Evolutionary conservation across 2,113 vertebrate species (phyloP).

Genomic region (Lanius ludovicianus): DNA sequence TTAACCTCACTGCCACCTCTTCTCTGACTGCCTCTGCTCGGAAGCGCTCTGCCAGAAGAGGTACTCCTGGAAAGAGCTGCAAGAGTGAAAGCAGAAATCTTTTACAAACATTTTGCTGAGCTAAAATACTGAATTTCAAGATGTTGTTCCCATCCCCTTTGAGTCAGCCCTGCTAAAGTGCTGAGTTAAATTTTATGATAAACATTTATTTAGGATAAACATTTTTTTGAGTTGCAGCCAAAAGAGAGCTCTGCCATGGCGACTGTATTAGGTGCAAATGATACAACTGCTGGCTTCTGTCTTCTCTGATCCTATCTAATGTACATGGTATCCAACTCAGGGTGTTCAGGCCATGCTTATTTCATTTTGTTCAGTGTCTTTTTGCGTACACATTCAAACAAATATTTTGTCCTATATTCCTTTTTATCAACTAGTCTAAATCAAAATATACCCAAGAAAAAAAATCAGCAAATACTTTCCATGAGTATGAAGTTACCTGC

Average conservation of each 20-base stretch:
- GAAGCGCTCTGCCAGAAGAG: background rate
- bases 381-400: background rate
- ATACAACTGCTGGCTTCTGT: background rate
- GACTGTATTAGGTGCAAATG: background rate
- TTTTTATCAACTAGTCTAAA: background rate
- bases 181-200: background rate
- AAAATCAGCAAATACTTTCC: background rate
- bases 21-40: rapidly evolving
- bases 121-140: background rate
- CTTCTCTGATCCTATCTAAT: background rate
- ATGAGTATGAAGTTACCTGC: background rate
- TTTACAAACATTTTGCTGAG: background rate
- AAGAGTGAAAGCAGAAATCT: background rate
- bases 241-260: background rate
- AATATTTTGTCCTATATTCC: background rate
- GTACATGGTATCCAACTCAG: rapidly evolving
- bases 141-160: background rate
- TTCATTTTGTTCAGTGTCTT: background rate
- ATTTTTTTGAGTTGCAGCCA: background rate
- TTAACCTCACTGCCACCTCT: background rate
- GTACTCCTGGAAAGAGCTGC: background rate
- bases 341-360: background rate
- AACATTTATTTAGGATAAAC: background rate
- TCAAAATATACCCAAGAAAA: background rate
- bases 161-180: background rate